Evolutionary conservation across 2,113 vertebrate species (phyloP).

Genomic region (Peucedramus taeniatus): DNA sequence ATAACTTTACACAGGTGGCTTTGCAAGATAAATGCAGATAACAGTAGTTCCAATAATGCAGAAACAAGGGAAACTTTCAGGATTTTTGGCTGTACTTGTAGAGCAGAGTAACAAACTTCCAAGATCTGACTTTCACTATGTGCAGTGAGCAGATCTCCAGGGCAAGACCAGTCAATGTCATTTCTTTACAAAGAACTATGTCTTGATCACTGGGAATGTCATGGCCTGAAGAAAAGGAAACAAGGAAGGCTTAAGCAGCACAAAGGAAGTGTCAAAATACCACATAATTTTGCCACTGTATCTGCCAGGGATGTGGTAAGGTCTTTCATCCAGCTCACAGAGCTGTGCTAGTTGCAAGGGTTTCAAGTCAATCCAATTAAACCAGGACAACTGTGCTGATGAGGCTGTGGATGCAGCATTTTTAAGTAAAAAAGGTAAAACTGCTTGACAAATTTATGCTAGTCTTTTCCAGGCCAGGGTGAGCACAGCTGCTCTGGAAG

Average conservation of each 20-base stretch:
- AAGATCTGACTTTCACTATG: background rate
- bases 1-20: background rate
- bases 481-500: background rate
- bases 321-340: background rate
- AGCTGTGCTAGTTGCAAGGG: background rate
- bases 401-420: background rate
- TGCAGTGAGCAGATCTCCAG: background rate
- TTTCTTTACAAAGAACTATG: background rate
- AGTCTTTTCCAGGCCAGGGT: background rate
- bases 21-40: background rate
- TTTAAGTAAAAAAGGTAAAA: background rate
- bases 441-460: background rate
- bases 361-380: background rate
- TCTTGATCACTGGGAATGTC: background rate
- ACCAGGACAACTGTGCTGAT: background rate
- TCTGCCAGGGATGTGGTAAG: rapidly evolving
- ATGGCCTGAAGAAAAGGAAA: background rate
- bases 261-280: background rate
- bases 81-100: background rate
- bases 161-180: background rate
- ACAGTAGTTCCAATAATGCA: background rate
- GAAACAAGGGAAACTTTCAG: background rate
- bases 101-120: background rate
- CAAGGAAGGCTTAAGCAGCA: background rate
- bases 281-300: background rate